Percentiles rank a stretch among this genome's conserved stretches.
Evolutionary conservation across 2,797 vertebrate genomes (phyloP).

Genomic region (Cercopithecus neglectus): DNA sequence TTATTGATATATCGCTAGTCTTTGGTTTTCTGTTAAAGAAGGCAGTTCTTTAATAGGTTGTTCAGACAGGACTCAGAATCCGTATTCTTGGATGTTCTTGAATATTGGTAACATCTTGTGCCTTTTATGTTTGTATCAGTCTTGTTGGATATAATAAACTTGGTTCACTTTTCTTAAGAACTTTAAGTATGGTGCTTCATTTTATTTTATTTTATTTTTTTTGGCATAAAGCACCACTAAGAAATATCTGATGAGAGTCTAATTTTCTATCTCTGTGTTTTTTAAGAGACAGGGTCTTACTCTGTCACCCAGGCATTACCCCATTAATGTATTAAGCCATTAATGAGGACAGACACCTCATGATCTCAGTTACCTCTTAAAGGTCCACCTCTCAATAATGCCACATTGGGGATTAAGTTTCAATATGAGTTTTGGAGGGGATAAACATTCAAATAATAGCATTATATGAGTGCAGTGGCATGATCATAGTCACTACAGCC

Average conservation of each 20-base stretch:
- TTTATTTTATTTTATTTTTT: too few relatives aligned
- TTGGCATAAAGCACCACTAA: not conserved
- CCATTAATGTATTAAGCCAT: too few relatives aligned
- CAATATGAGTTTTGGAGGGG: too few relatives aligned
- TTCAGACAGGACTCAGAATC: not conserved
- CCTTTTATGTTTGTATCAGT: conserved; percentile 16
- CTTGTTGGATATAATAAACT: not conserved
- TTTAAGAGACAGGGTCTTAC: too few relatives aligned
- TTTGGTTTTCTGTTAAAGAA: not conserved
- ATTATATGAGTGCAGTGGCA: too few relatives aligned
- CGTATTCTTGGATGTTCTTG: not conserved
- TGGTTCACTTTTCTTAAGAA: not conserved
- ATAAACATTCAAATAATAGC: too few relatives aligned
- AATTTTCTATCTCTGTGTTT: not conserved
- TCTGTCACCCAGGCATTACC: too few relatives aligned
- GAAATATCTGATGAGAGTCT: not conserved
- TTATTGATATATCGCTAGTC: not conserved
- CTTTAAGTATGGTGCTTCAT: not conserved
- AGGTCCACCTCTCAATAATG: too few relatives aligned
- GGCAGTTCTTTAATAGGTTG: not conserved
- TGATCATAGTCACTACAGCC: not conserved
- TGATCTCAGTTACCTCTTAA: too few relatives aligned
- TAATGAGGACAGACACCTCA: too few relatives aligned
- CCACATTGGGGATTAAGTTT: too few relatives aligned
- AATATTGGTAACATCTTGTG: not conserved